Conservation (phyloP, 2,888 invertebrate species). For the Yponomeuta evonymella region DNA sequence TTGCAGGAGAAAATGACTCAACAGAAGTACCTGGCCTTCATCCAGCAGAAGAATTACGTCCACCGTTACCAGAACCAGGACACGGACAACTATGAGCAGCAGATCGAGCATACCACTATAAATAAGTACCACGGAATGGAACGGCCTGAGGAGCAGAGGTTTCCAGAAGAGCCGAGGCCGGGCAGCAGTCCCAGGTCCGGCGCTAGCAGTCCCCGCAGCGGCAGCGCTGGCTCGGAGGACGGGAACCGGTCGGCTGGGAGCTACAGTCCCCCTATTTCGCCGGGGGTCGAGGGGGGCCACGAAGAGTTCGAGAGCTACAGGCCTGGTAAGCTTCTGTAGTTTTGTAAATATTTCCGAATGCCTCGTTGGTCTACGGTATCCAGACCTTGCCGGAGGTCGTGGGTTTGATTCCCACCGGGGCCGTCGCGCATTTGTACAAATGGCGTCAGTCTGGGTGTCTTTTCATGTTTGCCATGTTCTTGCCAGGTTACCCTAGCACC, state of each 20-base stretch:
- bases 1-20: slow-evolving; percentile 53
- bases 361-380: no score
- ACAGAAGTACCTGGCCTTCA: slow-evolving; percentile 55
- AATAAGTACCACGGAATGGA: slow-evolving; percentile 41
- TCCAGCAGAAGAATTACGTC: slow-evolving; percentile 64
- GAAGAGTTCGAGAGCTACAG: slow-evolving; percentile 64
- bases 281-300: slow-evolving; percentile 85
- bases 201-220: slow-evolving; percentile 49
- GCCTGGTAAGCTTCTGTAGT: slow-evolving; percentile 46
- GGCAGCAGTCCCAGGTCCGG: slow-evolving; percentile 42
- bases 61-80: slow-evolving; percentile 43
- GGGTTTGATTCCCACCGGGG: no score
- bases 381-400: no score
- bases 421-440: no score
- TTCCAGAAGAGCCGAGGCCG: slow-evolving; percentile 11
- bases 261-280: slow-evolving; percentile 90
- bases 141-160: slow-evolving; percentile 21
- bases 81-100: slow-evolving; percentile 61
- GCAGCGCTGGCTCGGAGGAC: slow-evolving; percentile 71
- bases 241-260: slow-evolving; percentile 79
- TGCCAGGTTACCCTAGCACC: no score
- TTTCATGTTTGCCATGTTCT: no score
- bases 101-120: slow-evolving; percentile 66
- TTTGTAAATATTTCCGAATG: no score
- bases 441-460: no score